phyloP scores from a whole-genome alignment of 2,888 invertebrate species.

The Dynastes maya region DNA sequence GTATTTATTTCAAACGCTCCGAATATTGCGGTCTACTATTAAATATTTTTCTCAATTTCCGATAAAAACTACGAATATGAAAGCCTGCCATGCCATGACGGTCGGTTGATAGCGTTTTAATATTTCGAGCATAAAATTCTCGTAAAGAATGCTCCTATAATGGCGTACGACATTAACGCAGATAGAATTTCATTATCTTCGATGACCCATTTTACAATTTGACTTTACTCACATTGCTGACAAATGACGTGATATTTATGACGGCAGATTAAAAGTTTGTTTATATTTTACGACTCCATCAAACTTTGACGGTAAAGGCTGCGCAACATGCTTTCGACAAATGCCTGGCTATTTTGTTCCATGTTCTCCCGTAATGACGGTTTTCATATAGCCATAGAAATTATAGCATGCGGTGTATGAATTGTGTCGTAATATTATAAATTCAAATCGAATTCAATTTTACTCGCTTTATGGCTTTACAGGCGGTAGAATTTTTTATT shows the following conservation, averaged over 20 bases:
- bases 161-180: slow-evolving; percentile 7
- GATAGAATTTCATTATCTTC: slow-evolving; percentile 28
- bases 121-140: slow-evolving; percentile 21
- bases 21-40: neutral
- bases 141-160: neutral
- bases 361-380: neutral
- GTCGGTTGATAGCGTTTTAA: slow-evolving; percentile 7
- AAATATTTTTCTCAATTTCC: neutral
- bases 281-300: slow-evolving; percentile 19
- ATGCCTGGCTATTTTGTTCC: neutral
- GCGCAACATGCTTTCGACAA: neutral
- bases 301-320: slow-evolving; percentile 3
- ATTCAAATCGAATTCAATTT: no score
- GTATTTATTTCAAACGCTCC: neutral
- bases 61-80: neutral
- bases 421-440: no score
- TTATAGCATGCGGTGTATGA: no score
- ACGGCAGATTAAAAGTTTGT: slow-evolving; percentile 13
- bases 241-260: slow-evolving; percentile 21
- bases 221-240: neutral
- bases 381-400: no score
- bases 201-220: slow-evolving; percentile 30
- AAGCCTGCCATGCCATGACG: neutral
- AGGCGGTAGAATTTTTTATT: no score
- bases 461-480: no score